Evolutionary conservation across 2,888 invertebrate species (phyloP).

Genomic region (Adelognathus sp.): DNA sequence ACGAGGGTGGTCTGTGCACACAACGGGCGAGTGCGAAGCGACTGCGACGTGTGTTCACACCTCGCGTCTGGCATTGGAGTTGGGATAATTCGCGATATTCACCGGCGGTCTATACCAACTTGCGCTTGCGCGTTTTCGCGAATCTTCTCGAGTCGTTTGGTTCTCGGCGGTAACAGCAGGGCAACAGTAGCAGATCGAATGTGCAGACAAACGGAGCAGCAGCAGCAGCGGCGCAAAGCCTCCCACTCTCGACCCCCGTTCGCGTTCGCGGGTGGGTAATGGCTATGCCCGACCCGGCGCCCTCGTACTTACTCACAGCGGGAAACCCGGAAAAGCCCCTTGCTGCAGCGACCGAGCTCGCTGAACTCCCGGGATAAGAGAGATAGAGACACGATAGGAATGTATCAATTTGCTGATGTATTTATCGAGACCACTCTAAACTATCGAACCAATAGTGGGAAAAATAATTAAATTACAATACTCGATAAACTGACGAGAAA

Average conservation of each 20-base stretch:
- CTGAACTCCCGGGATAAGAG: slow-evolving; percentile 15
- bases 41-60: slow-evolving; percentile 29
- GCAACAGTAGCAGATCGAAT: slow-evolving; percentile 47
- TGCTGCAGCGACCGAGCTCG: slow-evolving; percentile 40
- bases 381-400: too few relatives aligned
- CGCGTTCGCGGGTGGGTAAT: slow-evolving; percentile 35
- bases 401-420: too few relatives aligned
- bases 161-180: slow-evolving; percentile 39
- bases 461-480: too few relatives aligned
- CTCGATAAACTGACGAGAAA: too few relatives aligned
- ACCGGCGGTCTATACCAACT: slow-evolving; percentile 65
- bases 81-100: neutral
- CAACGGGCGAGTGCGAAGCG: neutral
- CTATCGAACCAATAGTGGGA: too few relatives aligned
- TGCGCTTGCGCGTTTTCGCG: slow-evolving; percentile 63
- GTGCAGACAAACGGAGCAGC: slow-evolving; percentile 44
- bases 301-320: slow-evolving; percentile 3
- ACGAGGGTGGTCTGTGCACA: neutral
- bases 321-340: slow-evolving; percentile 23
- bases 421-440: too few relatives aligned
- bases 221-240: slow-evolving; percentile 19
- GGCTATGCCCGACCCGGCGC: slow-evolving; percentile 58
- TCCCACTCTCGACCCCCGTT: slow-evolving; percentile 39
- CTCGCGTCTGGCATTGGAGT: slow-evolving; percentile 7
- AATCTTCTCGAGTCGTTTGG: neutral